Evolutionary conservation across 2,888 invertebrate species (phyloP), one percentile per base, ranked within the genome.

Genomic region (Cheilosia vulpina): DNA sequence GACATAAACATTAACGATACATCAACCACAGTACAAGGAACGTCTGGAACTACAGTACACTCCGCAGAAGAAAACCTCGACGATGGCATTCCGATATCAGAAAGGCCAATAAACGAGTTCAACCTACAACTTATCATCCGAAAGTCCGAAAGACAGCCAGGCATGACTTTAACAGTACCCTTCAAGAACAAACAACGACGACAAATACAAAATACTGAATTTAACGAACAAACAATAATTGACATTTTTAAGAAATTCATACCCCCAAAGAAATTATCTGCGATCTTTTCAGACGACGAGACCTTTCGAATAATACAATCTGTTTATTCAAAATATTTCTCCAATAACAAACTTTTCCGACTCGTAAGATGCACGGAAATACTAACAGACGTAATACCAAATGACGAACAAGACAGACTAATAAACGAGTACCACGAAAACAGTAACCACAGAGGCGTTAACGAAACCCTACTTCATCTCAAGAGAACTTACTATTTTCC

Each of bases 221-320:
- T 41, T 11, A 27, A 6, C 0, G 72, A 76, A 66, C 24, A 71
- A n/a, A 27, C 5, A n/a, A 27, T 82, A 21, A 50, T 58, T 5
- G 45, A 71, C n/a, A 69, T 82, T 19, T 43, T 76, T 4, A 82
- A 77, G 27, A 38, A 65, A 58, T 57, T 50, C 19, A 9, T 60
- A 5, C 27, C 34, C 5, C 72, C 82, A 9, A n/a, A n/a, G n/a
- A n/a, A n/a, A n/a, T n/a, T n/a, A n/a, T n/a, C n/a, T n/a, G n/a
- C n/a, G n/a, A n/a, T n/a, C n/a, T n/a, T n/a, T 57, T 69, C 66
- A 7, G 75, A n/a, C 17, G 72, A 72, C 4, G 47, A 72, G 6
- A 76, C 58, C 24, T 72, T 75, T 27, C 19, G 65, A 17, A 15
- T 15, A 58, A 41, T 58, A 11, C 41, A n/a, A n/a, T 4, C 24